Conservation (phyloP, 1,140 invertebrate species). For the Periplaneta americana region DNA sequence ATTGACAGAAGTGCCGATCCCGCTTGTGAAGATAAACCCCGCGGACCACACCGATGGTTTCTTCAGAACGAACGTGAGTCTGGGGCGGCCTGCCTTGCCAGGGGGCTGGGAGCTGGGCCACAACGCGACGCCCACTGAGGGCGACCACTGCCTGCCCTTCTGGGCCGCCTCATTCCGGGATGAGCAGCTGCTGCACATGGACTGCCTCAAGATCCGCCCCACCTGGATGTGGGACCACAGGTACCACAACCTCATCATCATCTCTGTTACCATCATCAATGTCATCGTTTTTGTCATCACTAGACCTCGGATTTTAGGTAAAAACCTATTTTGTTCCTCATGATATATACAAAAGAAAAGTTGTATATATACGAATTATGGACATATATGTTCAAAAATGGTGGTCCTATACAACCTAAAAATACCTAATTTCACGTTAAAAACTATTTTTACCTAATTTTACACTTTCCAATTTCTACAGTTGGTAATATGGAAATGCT, state of each 20-base stretch:
- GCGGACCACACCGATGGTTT: slow-evolving; percentile 34
- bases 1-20: background rate
- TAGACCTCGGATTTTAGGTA: too few species aligned
- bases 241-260: slow-evolving; percentile 33
- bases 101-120: slow-evolving; percentile 42
- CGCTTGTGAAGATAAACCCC: background rate
- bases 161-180: slow-evolving; percentile 48
- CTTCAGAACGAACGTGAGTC: slow-evolving; percentile 39
- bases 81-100: slow-evolving; percentile 41
- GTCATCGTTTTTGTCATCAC: too few species aligned
- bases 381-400: too few species aligned
- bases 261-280: background rate
- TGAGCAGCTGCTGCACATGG: slow-evolving; percentile 39
- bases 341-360: too few species aligned
- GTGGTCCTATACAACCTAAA: too few species aligned
- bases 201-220: slow-evolving; percentile 56
- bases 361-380: too few species aligned
- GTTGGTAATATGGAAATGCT: too few species aligned
- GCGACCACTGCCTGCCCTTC: slow-evolving; percentile 36
- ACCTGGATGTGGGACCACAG: slow-evolving; percentile 60
- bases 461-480: too few species aligned
- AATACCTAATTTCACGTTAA: too few species aligned
- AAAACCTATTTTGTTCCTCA: too few species aligned
- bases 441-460: too few species aligned
- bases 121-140: slow-evolving; percentile 31